Percentiles rank a stretch among this genome's conserved stretches.
These are phyloP conservation scores for Menidia menidia DNA, from an alignment of 2,797 vertebrate genomes.

Conservation along the genomic window DNA sequence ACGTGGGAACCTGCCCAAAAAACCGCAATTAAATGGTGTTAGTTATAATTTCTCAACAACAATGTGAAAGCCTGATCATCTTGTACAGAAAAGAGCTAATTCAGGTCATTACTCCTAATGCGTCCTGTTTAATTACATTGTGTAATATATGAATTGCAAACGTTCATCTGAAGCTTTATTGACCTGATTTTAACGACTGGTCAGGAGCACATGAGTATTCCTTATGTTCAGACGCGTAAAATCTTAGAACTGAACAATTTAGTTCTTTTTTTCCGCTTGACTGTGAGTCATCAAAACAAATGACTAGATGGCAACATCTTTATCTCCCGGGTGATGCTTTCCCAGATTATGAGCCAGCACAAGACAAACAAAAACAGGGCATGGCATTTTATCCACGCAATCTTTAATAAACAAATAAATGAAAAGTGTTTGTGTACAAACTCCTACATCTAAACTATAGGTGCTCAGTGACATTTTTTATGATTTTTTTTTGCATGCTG, in stretches of 20 bases:
- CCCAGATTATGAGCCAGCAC: not conserved
- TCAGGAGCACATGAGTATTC: not conserved
- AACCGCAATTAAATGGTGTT: not conserved
- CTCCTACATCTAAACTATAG: not conserved
- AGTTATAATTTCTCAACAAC: too few species aligned
- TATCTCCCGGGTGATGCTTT: not conserved
- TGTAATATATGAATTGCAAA: not conserved
- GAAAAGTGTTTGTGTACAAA: not conserved
- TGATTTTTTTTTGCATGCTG: conserved; percentile 1
- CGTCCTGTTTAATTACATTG: not conserved
- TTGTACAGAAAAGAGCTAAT: not conserved
- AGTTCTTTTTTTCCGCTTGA: not conserved
- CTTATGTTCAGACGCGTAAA: not conserved
- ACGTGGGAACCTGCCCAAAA: not conserved
- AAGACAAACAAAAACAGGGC: not conserved
- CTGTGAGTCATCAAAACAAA: not conserved
- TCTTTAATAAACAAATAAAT: not conserved
- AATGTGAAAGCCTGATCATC: not conserved
- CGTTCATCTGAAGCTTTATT: not conserved
- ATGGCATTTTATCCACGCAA: not conserved
- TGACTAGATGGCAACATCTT: not conserved
- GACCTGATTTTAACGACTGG: not conserved
- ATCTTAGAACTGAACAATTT: not conserved
- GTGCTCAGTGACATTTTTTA: not conserved
- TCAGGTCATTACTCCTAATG: not conserved